Evolutionary conservation across 2,888 invertebrate species (phyloP), one percentile per base, ranked within the genome.

Genomic region (Acanthopleura granulata): DNA sequence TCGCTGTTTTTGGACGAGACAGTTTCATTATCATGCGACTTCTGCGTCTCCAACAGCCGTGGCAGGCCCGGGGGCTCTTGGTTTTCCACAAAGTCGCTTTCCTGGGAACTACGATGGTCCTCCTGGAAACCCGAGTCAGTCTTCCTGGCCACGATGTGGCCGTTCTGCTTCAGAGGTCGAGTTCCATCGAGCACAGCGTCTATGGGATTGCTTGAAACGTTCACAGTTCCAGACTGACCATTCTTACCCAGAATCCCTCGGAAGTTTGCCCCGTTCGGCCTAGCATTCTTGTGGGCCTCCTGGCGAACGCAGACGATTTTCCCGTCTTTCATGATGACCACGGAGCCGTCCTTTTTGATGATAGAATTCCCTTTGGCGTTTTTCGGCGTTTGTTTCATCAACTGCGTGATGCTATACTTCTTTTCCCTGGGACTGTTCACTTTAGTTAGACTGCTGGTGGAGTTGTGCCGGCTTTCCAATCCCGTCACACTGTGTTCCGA

Each of bases 311-410:
- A 85, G 29, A 87, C 84, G 49, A 86, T 86, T 77, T 87, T 87
- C 1, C 86, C 86, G 62, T 83, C 85, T 77, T 87, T 87, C 51
- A 86, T 83, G 49, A 86, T 80, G 66, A 87, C 85, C 0, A 86
- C 74, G 4, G 86, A 83, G 12, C 85, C 86, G 50, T 87, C 85
- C 74, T 81, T 80, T 62, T 82, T 80, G 49, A 86, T 86, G 14
- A 87, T 80, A 0, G 86, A 86, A 73, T 83, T 86, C 0, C 83
- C 84, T 72, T 79, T 83, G 0, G 82, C 78, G 22, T 11, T 77
- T 72, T 16, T 72, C 30, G 1, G 78, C 50, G 74, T 75, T 11
- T 66, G 69, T 27, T 66, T 66, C 69, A 66, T 25, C 27, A 66
- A 29, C 27, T 66, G 69, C 4, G 30, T 16, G 14, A 25, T 57